Conservation (phyloP, 2,113 vertebrate genomes). For the Spheniscus mendiculus region DNA sequence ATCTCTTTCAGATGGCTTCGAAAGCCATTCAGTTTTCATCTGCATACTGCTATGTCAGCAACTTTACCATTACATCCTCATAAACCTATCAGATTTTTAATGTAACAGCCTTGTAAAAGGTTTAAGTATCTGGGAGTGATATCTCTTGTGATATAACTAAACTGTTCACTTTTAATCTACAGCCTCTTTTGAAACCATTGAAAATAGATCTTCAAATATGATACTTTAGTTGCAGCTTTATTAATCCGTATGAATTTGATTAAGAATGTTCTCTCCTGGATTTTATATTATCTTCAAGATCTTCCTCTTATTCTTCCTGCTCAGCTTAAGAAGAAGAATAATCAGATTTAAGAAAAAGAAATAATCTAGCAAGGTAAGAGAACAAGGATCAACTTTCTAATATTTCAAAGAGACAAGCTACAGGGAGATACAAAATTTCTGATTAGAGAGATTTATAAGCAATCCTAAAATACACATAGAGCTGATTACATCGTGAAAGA, state of each 20-base stretch:
- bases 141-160: slow-evolving; percentile 43
- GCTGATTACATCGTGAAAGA: not conserved
- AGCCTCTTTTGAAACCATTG: slow-evolving; percentile 44
- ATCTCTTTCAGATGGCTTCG: not conserved
- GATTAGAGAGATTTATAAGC: slow-evolving; percentile 49
- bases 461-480: slow-evolving; percentile 51
- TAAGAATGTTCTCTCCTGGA: slow-evolving; percentile 49
- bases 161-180: slow-evolving; percentile 33
- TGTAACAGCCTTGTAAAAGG: not conserved
- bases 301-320: slow-evolving; percentile 45
- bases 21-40: not conserved
- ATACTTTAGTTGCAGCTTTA: slow-evolving; percentile 38
- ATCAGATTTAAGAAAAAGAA: slow-evolving; percentile 34
- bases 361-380: slow-evolving; percentile 47
- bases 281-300: slow-evolving; percentile 58
- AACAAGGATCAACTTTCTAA: slow-evolving; percentile 51
- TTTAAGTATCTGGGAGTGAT: slow-evolving; percentile 25
- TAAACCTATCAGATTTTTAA: not conserved
- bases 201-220: slow-evolving; percentile 36
- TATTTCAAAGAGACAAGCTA: slow-evolving; percentile 39
- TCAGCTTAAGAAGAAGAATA: slow-evolving; percentile 49
- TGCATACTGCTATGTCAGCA: not conserved
- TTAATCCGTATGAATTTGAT: slow-evolving; percentile 45
- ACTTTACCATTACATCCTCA: not conserved
- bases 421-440: not conserved